phyloP scores from a whole-genome alignment of 2,888 invertebrate genomes.

The Andrena minutula region DNA sequence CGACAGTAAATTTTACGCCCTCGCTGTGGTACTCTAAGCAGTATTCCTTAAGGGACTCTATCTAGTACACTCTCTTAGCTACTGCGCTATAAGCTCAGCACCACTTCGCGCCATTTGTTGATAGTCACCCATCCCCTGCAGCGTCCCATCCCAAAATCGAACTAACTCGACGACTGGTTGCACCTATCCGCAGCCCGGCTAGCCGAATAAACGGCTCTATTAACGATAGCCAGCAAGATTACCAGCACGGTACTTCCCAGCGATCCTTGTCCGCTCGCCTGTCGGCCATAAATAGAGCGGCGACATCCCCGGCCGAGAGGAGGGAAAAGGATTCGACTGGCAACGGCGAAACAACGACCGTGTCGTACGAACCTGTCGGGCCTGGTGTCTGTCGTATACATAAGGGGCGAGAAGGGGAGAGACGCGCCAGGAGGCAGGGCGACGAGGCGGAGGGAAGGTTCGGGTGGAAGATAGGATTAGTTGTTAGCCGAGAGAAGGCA shows the following conservation, averaged over 20 bases:
- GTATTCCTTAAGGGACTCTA: no score
- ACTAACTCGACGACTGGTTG: not conserved
- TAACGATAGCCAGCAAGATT: constrained; percentile 59
- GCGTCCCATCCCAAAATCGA: not conserved
- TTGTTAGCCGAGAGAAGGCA: constrained; percentile 62
- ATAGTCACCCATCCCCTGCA: not conserved
- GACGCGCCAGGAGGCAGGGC: constrained; percentile 13
- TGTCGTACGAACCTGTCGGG: constrained; percentile 68
- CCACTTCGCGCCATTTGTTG: no score
- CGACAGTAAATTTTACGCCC: constrained; percentile 1
- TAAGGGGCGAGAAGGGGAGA: not conserved
- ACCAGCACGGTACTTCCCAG: constrained; percentile 27
- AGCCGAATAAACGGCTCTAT: constrained; percentile 57
- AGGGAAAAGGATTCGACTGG: constrained; percentile 43
- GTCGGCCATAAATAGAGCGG: constrained; percentile 61
- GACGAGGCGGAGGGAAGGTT: constrained; percentile 30
- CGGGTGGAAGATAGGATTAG: constrained; percentile 75
- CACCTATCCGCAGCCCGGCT: not conserved
- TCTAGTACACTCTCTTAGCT: no score
- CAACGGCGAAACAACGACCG: constrained; percentile 63
- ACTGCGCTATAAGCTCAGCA: no score
- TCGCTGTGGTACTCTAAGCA: not conserved
- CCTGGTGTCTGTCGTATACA: constrained; percentile 30
- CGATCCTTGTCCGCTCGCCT: constrained; percentile 40
- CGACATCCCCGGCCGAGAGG: constrained; percentile 25